These are phyloP conservation scores for Australoheros scitulus DNA, from an alignment of 2,113 vertebrate species.

Conservation along the genomic window DNA sequence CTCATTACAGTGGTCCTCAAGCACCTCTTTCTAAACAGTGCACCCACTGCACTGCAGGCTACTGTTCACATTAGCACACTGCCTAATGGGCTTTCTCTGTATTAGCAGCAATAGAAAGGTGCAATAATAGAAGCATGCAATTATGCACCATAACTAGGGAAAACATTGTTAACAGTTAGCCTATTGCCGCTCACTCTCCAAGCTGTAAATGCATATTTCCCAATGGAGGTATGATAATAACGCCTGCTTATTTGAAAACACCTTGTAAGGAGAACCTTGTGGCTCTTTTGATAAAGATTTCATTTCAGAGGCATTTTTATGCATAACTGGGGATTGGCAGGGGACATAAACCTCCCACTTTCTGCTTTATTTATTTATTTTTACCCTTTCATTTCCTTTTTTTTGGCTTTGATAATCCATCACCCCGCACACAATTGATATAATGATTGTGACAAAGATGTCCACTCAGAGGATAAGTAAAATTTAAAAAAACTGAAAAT, in stretches of 20 bases:
- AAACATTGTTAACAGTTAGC: constrained; percentile 80
- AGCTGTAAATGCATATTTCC: constrained; percentile 82
- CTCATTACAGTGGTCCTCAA: constrained; percentile 72
- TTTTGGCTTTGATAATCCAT: constrained; percentile 10
- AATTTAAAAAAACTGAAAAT: constrained; percentile 9
- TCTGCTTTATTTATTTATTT: constrained; percentile 47
- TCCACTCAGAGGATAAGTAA: constrained; percentile 23
- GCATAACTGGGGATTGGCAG: constrained; percentile 75
- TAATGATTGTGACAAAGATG: constrained; percentile 46
- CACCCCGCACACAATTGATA: neutral
- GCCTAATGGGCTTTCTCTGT: constrained; percentile 74
- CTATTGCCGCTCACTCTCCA: constrained; percentile 72
- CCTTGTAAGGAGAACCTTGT: constrained; percentile 81
- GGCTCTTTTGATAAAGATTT: constrained; percentile 81
- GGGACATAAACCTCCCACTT: constrained; percentile 63
- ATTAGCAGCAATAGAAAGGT: constrained; percentile 76
- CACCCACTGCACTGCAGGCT: constrained; percentile 73
- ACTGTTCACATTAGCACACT: constrained; percentile 70
- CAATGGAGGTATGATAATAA: constrained; percentile 78
- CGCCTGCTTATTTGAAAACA: constrained; percentile 81
- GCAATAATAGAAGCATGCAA: constrained; percentile 80
- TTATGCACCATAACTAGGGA: constrained; percentile 81
- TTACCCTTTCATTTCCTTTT: constrained; percentile 34
- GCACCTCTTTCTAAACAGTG: constrained; percentile 72
- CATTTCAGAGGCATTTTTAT: constrained; percentile 77